Evolutionary conservation across 2,888 invertebrate species (phyloP).

Genomic region (Coenonympha glycerion): DNA sequence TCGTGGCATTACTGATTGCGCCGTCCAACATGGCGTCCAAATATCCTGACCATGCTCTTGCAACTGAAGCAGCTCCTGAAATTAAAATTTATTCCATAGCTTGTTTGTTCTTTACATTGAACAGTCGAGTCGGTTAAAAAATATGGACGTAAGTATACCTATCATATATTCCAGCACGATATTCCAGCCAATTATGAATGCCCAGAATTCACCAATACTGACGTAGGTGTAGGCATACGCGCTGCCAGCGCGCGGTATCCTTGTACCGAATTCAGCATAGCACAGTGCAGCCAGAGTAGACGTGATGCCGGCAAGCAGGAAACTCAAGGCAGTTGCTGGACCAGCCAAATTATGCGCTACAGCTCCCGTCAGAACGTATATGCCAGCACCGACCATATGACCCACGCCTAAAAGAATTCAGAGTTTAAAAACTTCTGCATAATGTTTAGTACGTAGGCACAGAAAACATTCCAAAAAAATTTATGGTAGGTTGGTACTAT

Average conservation of each 20-base stretch:
- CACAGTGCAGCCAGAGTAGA: constrained; percentile 88
- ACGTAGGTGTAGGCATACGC: constrained; percentile 96
- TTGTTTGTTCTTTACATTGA: no score
- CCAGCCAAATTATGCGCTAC: constrained; percentile 88
- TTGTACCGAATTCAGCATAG: constrained; percentile 92
- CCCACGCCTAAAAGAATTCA: constrained; percentile 81
- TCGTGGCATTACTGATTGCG: constrained; percentile 83
- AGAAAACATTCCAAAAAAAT: no score
- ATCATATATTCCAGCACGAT: constrained; percentile 93
- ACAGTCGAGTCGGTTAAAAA: no score
- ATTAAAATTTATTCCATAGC: constrained; percentile 22
- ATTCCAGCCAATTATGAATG: constrained; percentile 96
- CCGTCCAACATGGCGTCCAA: constrained; percentile 85
- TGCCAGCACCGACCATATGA: constrained; percentile 96
- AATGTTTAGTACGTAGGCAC: not conserved
- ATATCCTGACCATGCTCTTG: constrained; percentile 92
- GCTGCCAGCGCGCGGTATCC: constrained; percentile 92
- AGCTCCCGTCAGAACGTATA: constrained; percentile 91
- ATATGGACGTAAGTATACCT: no score
- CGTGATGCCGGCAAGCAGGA: constrained; percentile 83
- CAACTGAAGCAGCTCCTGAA: constrained; percentile 89
- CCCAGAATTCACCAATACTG: constrained; percentile 94
- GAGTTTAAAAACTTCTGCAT: not conserved
- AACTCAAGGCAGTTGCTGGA: constrained; percentile 85
- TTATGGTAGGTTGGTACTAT: no score